Conservation (phyloP, 64 coral and sea anemone species). For the Orbicella faveolata region DNA sequence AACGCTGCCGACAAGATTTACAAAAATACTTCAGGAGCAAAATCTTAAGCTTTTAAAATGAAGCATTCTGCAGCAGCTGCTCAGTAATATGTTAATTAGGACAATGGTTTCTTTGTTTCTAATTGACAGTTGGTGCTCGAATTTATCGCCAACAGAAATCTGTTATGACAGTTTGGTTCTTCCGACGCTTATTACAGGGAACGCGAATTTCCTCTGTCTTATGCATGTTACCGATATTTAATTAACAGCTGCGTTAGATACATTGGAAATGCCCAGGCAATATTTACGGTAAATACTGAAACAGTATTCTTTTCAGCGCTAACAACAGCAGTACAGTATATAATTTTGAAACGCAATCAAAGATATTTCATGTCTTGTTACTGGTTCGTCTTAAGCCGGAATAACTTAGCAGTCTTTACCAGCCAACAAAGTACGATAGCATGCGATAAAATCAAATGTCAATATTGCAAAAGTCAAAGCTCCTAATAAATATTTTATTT, state of each 20-base stretch:
- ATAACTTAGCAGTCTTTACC: too few relatives aligned
- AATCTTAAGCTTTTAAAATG: not conserved
- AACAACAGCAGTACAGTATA: not conserved
- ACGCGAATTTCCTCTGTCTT: not conserved
- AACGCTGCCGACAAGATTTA: not conserved
- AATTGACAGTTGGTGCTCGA: not conserved
- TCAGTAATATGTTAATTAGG: constrained; percentile 10
- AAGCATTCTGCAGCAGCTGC: not conserved
- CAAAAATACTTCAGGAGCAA: not conserved
- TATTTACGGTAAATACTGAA: not conserved
- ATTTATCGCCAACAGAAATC: constrained; percentile 1
- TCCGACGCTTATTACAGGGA: not conserved
- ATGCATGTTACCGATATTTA: not conserved
- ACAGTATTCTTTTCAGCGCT: not conserved
- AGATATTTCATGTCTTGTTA: too few relatives aligned
- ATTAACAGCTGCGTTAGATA: constrained; percentile 14
- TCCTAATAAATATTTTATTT: too few relatives aligned
- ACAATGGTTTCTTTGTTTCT: not conserved
- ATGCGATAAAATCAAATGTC: too few relatives aligned
- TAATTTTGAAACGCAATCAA: too few relatives aligned
- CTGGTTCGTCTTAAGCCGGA: too few relatives aligned
- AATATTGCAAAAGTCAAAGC: too few relatives aligned
- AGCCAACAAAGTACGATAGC: too few relatives aligned
- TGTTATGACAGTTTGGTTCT: not conserved
- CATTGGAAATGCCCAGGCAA: not conserved